These are phyloP conservation scores for Heliconius hortense DNA, from an alignment of 2,888 invertebrate species.

Conservation along the genomic window DNA sequence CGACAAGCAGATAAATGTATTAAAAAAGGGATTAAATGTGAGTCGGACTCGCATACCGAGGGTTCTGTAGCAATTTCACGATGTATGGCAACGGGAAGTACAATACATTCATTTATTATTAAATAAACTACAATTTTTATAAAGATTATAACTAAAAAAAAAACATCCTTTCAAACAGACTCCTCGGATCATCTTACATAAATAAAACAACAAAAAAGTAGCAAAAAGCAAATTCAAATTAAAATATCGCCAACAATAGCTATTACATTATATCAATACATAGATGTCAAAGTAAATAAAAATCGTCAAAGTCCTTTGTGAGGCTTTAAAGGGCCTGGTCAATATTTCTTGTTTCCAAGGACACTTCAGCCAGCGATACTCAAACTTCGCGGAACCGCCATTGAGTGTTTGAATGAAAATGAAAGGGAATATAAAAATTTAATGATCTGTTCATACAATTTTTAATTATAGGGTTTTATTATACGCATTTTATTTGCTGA, in stretches of 20 bases:
- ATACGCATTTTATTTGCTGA: neutral
- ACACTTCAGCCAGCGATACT: constrained; percentile 15
- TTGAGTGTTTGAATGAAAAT: constrained; percentile 3
- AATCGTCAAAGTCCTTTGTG: constrained; percentile 7
- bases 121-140: no score
- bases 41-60: no score
- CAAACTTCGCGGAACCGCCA: constrained; percentile 5
- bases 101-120: no score
- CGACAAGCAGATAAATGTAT: no score
- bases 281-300: constrained; percentile 13
- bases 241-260: neutral
- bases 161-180: neutral
- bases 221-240: neutral
- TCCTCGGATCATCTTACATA: neutral
- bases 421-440: constrained; percentile 15
- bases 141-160: no score
- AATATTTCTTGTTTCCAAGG: constrained; percentile 19
- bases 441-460: neutral
- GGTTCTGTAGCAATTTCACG: no score
- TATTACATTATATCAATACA: neutral
- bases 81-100: no score
- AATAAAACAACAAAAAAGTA: neutral
- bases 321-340: constrained; percentile 19
- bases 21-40: no score
- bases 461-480: neutral